phyloP scores from a whole-genome alignment of 2,888 invertebrate genomes.

The Ligdia adustata region DNA sequence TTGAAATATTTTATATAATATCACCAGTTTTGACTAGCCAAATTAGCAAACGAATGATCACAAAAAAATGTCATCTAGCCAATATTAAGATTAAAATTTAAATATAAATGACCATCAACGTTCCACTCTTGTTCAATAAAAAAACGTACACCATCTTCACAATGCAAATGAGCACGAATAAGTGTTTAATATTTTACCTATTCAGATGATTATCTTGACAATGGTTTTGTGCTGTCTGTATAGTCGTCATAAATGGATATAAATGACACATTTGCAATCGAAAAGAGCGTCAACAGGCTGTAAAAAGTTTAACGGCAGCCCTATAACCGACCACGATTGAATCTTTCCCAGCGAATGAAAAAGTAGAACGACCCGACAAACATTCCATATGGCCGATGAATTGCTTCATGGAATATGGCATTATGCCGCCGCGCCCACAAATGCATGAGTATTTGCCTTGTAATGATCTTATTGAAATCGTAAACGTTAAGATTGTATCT shows the following conservation, averaged over 20 bases:
- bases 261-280: conserved; percentile 63
- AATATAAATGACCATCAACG: conserved; percentile 13
- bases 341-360: conserved; percentile 57
- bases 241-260: conserved; percentile 54
- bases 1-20: conserved; percentile 11
- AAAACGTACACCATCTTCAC: conserved; percentile 19
- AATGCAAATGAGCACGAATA: conserved; percentile 34
- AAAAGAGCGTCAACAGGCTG: conserved; percentile 50
- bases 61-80: background rate
- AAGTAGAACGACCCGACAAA: conserved; percentile 51
- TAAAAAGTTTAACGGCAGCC: conserved; percentile 55
- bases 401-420: conserved; percentile 50
- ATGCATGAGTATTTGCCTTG: conserved; percentile 25
- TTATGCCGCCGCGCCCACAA: conserved; percentile 31
- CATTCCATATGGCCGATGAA: conserved; percentile 55
- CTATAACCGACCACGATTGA: conserved; percentile 54
- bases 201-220: conserved; percentile 38
- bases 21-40: conserved; percentile 10
- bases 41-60: conserved; percentile 15
- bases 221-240: conserved; percentile 46
- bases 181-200: conserved; percentile 28
- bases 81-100: too few relatives aligned
- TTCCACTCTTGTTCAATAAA: conserved; percentile 10
- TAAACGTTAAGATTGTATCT: conserved; percentile 12
- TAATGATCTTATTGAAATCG: conserved; percentile 18